Base-by-base conservation (phyloP, 2,888 invertebrate genomes). In the Sisyra nigra region DNA sequence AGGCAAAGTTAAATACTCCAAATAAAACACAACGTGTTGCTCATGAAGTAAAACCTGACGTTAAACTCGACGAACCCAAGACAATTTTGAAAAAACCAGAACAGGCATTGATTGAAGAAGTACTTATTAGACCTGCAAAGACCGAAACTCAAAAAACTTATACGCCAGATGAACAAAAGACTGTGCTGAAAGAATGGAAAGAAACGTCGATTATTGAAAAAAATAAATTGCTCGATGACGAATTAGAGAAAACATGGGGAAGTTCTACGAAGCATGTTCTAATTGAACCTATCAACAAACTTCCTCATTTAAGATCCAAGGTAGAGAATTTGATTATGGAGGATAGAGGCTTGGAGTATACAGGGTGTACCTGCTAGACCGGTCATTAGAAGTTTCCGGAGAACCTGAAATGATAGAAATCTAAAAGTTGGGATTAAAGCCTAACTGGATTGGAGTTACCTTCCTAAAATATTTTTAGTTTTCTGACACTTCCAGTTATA, bases 271-370 rank as follows among this genome's bases (percentile, higher is more conserved):
- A 44, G 44, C 13, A n/a, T 41, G 57, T 55, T 45, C 49, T 61
- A 36, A 57, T 72, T 18, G 50, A 64, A 50, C 64, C 74, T 3
- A 65, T 76, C 24, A 61, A 65, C 49, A 80, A 78, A 60, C 69
- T 73, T 5, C 74, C 76, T 1, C 78, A 77, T 61, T 60, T 74
- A 50, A 61, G 74, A 48, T 78, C 77, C 8, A 76, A 76, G 31
- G 43, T 43, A 38, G 10, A 31, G 3, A 29, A 34, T 36, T 32
- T 44, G 30, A n/a, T n/a, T n/a, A n/a, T n/a, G n/a, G n/a, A n/a
- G n/a, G n/a, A n/a, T n/a, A n/a, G n/a, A n/a, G n/a, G n/a, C n/a
- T n/a, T n/a, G n/a, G n/a, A n/a, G n/a, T n/a, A n/a, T n/a, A n/a
- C n/a, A n/a, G n/a, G n/a, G n/a, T n/a, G n/a, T n/a, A n/a, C n/a